A percentile compares a stretch with the other conserved stretches of the same genome.
Conservation (phyloP, 2,113 vertebrate species). For the Delphinapterus leucas region DNA sequence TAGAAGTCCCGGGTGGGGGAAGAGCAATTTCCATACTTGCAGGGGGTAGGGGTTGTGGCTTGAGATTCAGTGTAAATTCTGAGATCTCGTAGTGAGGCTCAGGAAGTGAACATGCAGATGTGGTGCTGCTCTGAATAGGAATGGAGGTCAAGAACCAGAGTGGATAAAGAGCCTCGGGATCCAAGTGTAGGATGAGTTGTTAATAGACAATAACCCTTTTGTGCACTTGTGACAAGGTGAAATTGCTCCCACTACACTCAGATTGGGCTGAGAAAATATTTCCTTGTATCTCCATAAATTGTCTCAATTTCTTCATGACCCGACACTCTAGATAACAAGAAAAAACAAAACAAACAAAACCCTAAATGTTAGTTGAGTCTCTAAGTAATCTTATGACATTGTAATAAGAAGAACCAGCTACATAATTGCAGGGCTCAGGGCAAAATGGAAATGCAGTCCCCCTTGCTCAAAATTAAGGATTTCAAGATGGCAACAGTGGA, state of each 20-base stretch:
- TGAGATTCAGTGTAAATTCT: not conserved
- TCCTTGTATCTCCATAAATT: not conserved
- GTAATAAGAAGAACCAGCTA: not conserved
- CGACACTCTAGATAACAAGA: not conserved
- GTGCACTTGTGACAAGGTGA: not conserved
- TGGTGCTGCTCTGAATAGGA: too few species aligned
- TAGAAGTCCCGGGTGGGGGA: not conserved
- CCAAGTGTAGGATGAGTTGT: not conserved
- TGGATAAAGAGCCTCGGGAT: not conserved
- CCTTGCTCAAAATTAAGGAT: not conserved
- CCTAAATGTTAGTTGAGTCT: not conserved
- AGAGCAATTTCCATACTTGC: not conserved
- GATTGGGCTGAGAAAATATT: not conserved
- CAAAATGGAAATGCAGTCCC: not conserved
- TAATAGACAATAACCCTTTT: not conserved
- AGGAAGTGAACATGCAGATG: not conserved
- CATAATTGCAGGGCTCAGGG: not conserved
- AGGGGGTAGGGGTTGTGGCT: not conserved
- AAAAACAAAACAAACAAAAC: not conserved
- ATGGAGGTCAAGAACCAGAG: not conserved
- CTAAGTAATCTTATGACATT: not conserved
- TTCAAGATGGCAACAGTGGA: not conserved
- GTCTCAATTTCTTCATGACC: not conserved
- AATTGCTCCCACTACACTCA: not conserved
- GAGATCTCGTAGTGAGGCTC: not conserved